phyloP scores from a whole-genome alignment of 2,888 invertebrate genomes.

The Cremastobaeus sp. region DNA sequence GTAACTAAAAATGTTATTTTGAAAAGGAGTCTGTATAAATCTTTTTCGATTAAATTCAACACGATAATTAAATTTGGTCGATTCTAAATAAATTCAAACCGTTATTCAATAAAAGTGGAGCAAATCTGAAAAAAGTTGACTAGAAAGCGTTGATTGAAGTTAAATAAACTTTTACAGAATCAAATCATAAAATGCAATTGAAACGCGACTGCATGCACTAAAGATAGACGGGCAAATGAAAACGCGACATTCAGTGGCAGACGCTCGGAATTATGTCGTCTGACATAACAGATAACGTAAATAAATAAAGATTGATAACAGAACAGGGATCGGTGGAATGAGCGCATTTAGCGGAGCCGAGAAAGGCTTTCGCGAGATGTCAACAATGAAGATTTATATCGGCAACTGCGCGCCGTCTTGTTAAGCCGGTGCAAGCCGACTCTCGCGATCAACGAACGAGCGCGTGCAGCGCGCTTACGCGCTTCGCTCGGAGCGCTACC shows the following conservation, averaged over 20 bases:
- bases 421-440: slow-evolving; percentile 13
- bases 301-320: slow-evolving; percentile 54
- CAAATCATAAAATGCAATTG: too few relatives aligned
- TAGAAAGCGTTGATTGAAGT: too few relatives aligned
- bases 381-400: slow-evolving; percentile 54
- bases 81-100: too few relatives aligned
- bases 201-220: too few relatives aligned
- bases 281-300: slow-evolving; percentile 50
- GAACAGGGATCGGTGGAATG: slow-evolving; percentile 23
- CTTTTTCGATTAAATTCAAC: too few relatives aligned
- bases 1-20: too few relatives aligned
- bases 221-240: too few relatives aligned
- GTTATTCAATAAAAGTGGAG: too few relatives aligned
- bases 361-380: slow-evolving; percentile 23
- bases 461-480: slow-evolving; percentile 46
- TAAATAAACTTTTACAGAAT: too few relatives aligned
- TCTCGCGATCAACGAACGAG: not conserved
- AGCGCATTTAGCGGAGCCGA: slow-evolving; percentile 13
- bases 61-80: too few relatives aligned
- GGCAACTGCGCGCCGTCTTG: slow-evolving; percentile 37
- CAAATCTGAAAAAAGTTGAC: too few relatives aligned
- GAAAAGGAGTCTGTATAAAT: too few relatives aligned
- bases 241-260: slow-evolving; percentile 17
- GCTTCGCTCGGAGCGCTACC: slow-evolving; percentile 3
- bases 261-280: slow-evolving; percentile 17